Base-by-base conservation (phyloP, 2,113 vertebrate genomes). In the Neotoma lepida region DNA sequence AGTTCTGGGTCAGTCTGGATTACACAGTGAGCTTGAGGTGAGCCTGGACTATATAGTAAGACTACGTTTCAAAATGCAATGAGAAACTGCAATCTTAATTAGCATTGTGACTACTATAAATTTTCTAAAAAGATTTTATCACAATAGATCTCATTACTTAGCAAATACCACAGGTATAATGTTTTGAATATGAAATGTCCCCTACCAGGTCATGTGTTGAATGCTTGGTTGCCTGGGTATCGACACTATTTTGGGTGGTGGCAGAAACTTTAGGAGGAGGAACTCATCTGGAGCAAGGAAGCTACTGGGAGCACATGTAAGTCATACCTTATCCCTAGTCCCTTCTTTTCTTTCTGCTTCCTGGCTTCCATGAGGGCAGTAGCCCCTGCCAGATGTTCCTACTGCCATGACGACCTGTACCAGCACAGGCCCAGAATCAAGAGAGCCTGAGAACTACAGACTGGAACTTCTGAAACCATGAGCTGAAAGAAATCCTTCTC, bases 101-200 rank as follows among this genome's bases (percentile, higher is more conserved):
- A 74, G 30, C 44, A 86, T 4, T 80, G 39, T 86, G 82, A 86
- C 92, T 49, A 86, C 4, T 20, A 44, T 35, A 1, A 49, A 70
- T 54, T 66, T 86, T 91, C 58, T 30, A 74, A 86, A 88, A 89
- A 20, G 28, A 77, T 87, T 89, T 89, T 54, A 80, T 68, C 68
- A 82, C 46, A 87, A 70, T 17, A 91, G 35, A 89, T 89, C 54
- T 70, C 44, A 58, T 28, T 81, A 88, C 54, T 78, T 90, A 86
- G 33, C 89, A 86, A 96, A 94, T 26, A 49, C 35, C 41, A 94
- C 58, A 26, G 68, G 44, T 73, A 74, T 30, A 70, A 54, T 88
- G 51, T 6, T 74, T 74, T 88, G 51, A 58, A 74, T 58, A 73
- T 41, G 49, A 88, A 71, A 88, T 71, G n/a, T 30, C 49, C 22